Conservation (phyloP, 2,888 invertebrate species). For the Drosophila infuscata region DNA sequence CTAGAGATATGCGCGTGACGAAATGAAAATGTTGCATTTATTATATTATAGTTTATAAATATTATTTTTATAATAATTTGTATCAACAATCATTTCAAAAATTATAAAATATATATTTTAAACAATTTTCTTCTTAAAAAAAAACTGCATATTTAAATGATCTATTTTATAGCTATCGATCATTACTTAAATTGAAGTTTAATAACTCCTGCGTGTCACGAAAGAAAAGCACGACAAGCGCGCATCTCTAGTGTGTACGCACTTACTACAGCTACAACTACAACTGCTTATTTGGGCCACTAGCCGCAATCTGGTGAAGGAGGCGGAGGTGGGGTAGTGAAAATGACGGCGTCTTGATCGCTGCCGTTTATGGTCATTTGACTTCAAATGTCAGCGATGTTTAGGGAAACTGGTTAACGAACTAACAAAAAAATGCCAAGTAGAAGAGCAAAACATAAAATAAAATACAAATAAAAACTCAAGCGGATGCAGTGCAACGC, state of each 20-base stretch:
- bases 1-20: constrained; percentile 8
- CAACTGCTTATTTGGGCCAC: constrained; percentile 70
- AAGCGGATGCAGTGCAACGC: constrained; percentile 76
- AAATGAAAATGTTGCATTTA: background rate
- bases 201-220: background rate
- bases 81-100: background rate
- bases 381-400: constrained; percentile 77
- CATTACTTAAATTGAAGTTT: background rate
- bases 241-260: constrained; percentile 39
- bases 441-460: constrained; percentile 19
- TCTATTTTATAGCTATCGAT: background rate
- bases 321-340: background rate
- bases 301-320: constrained; percentile 8
- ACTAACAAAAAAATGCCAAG: constrained; percentile 34
- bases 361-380: constrained; percentile 77
- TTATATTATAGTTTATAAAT: no score
- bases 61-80: no score
- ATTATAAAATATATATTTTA: background rate
- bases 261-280: constrained; percentile 34
- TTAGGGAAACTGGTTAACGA: constrained; percentile 77
- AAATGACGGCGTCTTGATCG: constrained; percentile 55
- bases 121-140: background rate
- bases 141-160: background rate
- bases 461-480: constrained; percentile 36
- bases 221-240: background rate